Conservation (phyloP, 2,797 vertebrate genomes). For the Urosaurus nigricauda region DNA sequence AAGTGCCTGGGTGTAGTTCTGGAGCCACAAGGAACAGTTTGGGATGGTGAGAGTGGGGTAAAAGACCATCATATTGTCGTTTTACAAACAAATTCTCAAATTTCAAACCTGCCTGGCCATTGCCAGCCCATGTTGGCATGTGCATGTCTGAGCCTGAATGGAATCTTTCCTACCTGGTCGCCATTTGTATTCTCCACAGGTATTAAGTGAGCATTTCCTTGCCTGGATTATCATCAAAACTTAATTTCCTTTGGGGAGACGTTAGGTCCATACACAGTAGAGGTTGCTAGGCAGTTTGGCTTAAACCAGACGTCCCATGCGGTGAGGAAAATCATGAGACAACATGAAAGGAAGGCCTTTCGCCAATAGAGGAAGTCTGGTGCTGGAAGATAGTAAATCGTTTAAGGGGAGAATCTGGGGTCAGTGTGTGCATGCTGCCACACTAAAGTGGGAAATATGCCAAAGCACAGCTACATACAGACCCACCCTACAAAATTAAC, state of each 20-base stretch:
- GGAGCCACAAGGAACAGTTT: background rate
- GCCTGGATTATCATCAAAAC: background rate
- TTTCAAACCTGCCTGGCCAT: background rate
- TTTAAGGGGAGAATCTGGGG: background rate
- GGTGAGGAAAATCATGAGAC: constrained; percentile 36
- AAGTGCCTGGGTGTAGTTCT: background rate
- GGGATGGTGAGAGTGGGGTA: too few species aligned
- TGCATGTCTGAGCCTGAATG: background rate
- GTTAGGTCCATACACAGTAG: background rate
- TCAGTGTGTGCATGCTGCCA: background rate
- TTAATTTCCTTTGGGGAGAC: background rate
- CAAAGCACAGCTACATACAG: background rate
- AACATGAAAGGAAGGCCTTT: constrained; percentile 48
- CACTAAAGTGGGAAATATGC: background rate
- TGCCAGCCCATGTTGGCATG: background rate
- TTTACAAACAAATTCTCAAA: background rate
- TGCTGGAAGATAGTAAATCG: constrained; percentile 33
- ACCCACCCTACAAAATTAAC: constrained; percentile 34
- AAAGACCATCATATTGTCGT: background rate
- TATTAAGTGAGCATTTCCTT: background rate
- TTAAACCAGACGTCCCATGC: background rate
- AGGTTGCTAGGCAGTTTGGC: background rate
- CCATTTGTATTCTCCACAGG: background rate
- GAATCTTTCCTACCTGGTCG: background rate
- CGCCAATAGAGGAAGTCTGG: constrained; percentile 57